These are phyloP conservation scores for Drosophila truncata DNA, from an alignment of 1,140 invertebrate species.

Conservation along the genomic window DNA sequence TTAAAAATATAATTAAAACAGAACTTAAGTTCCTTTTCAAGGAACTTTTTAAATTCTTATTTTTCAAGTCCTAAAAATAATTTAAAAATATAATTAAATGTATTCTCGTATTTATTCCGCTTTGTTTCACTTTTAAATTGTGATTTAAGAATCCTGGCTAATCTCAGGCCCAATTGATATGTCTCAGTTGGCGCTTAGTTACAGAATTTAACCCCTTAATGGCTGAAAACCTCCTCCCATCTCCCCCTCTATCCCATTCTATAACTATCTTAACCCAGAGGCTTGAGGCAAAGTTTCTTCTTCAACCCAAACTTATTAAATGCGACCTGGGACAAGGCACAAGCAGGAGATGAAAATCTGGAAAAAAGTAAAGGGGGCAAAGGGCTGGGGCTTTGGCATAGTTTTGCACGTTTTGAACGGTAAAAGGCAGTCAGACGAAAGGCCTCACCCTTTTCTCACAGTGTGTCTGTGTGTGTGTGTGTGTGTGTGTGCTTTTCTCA, in stretches of 20 bases:
- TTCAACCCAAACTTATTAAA: slow-evolving; percentile 43
- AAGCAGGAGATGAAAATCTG: slow-evolving; percentile 1
- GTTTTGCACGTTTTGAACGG: slow-evolving; percentile 74
- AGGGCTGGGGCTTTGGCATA: slow-evolving; percentile 64
- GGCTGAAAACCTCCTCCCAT: neutral
- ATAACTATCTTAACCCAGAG: slow-evolving; percentile 1
- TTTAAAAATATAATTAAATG: too few relatives aligned
- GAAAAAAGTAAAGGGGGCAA: neutral
- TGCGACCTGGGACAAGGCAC: slow-evolving; percentile 33
- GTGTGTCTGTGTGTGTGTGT: slow-evolving; percentile 6
- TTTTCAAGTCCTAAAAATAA: neutral
- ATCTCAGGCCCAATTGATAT: neutral
- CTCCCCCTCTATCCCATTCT: neutral
- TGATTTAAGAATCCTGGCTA: neutral
- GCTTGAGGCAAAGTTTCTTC: slow-evolving; percentile 26
- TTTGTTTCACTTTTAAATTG: neutral
- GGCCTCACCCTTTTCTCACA: neutral
- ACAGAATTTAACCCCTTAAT: slow-evolving; percentile 13
- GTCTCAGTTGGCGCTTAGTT: neutral
- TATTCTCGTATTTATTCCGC: neutral
- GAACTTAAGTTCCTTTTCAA: neutral
- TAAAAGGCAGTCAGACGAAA: slow-evolving; percentile 35
- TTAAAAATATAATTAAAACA: too few relatives aligned
- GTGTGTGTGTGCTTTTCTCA: slow-evolving; percentile 71
- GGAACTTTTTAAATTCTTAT: neutral